Conservation (phyloP, 1,140 invertebrate genomes). For the Arion vulgaris region DNA sequence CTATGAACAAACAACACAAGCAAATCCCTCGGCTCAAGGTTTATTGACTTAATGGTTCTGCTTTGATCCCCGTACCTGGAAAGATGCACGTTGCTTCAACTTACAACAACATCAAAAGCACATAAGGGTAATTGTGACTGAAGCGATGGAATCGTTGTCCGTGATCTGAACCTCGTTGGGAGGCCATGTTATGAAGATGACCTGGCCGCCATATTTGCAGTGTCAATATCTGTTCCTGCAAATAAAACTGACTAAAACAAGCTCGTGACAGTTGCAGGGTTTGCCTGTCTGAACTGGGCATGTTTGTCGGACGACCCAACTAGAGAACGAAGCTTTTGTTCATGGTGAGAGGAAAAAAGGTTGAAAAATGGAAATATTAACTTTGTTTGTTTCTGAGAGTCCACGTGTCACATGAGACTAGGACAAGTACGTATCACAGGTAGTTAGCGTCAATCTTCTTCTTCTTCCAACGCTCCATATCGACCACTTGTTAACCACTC, state of each 20-base stretch:
- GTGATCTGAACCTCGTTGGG: not conserved
- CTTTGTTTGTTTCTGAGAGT: not conserved
- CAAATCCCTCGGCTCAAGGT: not conserved
- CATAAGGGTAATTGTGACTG: not conserved
- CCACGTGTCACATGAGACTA: too few relatives aligned
- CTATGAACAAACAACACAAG: not conserved
- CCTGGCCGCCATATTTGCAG: not conserved
- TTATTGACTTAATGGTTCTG: not conserved
- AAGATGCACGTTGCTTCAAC: not conserved
- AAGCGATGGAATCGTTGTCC: not conserved
- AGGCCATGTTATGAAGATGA: not conserved
- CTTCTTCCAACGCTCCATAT: too few relatives aligned
- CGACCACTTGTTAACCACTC: too few relatives aligned
- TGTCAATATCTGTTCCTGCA: not conserved
- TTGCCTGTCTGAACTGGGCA: not conserved
- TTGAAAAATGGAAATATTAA: not conserved
- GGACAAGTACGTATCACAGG: too few relatives aligned
- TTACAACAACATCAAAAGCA: constrained; percentile 10
- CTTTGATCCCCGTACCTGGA: not conserved
- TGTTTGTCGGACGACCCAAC: not conserved
- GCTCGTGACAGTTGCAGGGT: constrained; percentile 3
- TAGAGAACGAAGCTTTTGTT: constrained; percentile 5
- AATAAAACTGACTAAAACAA: not conserved
- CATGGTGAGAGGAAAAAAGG: not conserved
- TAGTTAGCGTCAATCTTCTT: too few relatives aligned